Evolutionary conservation across 2,888 invertebrate genomes (phyloP).

Genomic region (Lucinisca nassula): DNA sequence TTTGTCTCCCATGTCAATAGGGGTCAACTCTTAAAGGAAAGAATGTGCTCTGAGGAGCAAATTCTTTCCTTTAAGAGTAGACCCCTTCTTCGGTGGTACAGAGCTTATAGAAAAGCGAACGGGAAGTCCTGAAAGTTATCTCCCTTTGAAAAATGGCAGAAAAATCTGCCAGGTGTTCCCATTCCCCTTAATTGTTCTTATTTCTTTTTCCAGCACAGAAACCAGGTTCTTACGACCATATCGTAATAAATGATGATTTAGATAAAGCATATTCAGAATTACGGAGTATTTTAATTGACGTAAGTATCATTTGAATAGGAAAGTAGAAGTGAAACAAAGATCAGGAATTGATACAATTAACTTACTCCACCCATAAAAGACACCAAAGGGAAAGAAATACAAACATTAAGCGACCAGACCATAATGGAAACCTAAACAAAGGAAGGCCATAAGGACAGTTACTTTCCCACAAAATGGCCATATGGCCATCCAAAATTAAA

Average conservation of each 20-base stretch:
- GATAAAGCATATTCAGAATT: slow-evolving; percentile 85
- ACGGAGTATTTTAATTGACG: slow-evolving; percentile 82
- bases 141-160: background rate
- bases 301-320: slow-evolving; percentile 76
- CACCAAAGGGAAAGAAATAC: too few relatives aligned
- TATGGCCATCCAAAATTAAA: too few relatives aligned
- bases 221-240: slow-evolving; percentile 84
- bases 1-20: too few relatives aligned
- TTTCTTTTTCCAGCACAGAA: slow-evolving; percentile 76
- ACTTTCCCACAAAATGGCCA: too few relatives aligned
- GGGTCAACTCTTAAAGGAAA: background rate
- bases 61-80: background rate
- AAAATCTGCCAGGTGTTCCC: too few relatives aligned
- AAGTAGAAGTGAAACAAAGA: too few relatives aligned
- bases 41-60: background rate
- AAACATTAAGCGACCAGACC: too few relatives aligned
- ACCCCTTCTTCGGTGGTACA: background rate
- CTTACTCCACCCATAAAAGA: too few relatives aligned
- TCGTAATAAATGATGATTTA: slow-evolving; percentile 86
- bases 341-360: too few relatives aligned
- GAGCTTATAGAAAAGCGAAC: background rate
- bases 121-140: background rate
- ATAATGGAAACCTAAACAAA: too few relatives aligned
- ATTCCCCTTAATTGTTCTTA: background rate
- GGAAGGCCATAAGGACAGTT: too few relatives aligned